phyloP scores from a whole-genome alignment of 2,888 invertebrate species.

The Luperina testacea region DNA sequence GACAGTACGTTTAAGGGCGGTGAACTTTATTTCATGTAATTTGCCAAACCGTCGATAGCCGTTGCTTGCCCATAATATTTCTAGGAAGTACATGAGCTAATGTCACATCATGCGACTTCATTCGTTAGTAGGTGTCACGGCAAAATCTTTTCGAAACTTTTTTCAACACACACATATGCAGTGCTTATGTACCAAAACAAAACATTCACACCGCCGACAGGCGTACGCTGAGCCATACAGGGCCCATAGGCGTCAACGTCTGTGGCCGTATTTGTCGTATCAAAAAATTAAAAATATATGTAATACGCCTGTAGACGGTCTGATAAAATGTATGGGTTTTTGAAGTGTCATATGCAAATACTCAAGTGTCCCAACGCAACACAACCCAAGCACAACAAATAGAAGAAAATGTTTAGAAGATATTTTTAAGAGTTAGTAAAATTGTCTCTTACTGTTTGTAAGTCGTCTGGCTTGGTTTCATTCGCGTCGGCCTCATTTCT shows the following conservation, averaged over 20 bases:
- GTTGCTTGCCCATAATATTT: not conserved
- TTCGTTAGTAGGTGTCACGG: not conserved
- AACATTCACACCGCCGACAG: not conserved
- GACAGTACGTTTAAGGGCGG: not conserved
- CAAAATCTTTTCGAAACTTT: not conserved
- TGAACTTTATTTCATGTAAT: not conserved
- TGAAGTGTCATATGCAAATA: too few species aligned
- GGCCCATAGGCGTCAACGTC: too few species aligned
- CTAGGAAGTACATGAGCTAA: not conserved
- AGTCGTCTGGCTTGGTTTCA: not conserved
- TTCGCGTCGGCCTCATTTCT: not conserved
- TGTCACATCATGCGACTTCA: too few species aligned
- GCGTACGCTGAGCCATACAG: not conserved
- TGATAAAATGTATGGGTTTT: too few species aligned
- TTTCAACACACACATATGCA: not conserved
- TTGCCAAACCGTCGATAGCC: not conserved
- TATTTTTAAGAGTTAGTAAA: not conserved
- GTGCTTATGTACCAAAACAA: not conserved
- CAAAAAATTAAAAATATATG: too few species aligned
- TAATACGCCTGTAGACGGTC: too few species aligned
- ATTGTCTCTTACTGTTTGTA: slow-evolving; percentile 28
- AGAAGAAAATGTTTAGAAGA: not conserved
- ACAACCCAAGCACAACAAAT: too few species aligned
- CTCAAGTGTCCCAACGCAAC: too few species aligned
- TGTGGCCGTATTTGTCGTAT: too few species aligned